Base-by-base conservation (phyloP, 2,113 vertebrate species). In the Tylochromis polylepis region DNA sequence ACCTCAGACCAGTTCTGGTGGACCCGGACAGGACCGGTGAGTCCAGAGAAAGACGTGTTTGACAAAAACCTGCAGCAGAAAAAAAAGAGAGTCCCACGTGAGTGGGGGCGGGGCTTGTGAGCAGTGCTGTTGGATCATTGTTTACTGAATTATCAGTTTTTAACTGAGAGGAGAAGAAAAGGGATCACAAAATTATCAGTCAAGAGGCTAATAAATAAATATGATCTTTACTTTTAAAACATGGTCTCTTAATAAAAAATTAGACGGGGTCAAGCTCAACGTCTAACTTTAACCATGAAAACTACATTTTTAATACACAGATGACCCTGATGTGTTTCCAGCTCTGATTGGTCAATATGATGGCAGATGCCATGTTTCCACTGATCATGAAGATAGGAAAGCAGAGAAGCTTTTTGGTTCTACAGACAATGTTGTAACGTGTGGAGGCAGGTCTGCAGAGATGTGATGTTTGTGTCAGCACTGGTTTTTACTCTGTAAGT, bases 31-130 rank as follows among this genome's bases (percentile, higher is more conserved):
- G 90, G 92, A 20, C 98, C 98, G 0, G 97, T 98, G 85, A 87
- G 93, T 55, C 98, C 98, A 0, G 86, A 93, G 93, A 98, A 99
- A 46, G 98, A 97, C 0, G 96, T 96, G 93, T 98, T 98, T 81
- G 96, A 95, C 88, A 99, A 91, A 94, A 98, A 97, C 94, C 98
- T 99, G 91, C 16, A 41, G 79, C 6, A 5, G 27, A 84, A 29
- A 85, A 79, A 38, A 57, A 41, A 24, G 11, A 1, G 8, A 11
- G 27, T 79, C 10, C 29, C 38, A 60, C 24, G 9, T 77, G 43
- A 75, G 27, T n/a, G 16, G 6, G 10, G 4, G 16, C 6, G 20
- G 70, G 24, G 27, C 43, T 51, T 51, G 24, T 77, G 70, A 49
- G 24, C n/a, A 72, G 41, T 46, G 41, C 14, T 0, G 22, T 7